Evolutionary conservation across 35 echinoderm and acorn worm genomes (phyloP).

Genomic region (Lytechinus variegatus): DNA sequence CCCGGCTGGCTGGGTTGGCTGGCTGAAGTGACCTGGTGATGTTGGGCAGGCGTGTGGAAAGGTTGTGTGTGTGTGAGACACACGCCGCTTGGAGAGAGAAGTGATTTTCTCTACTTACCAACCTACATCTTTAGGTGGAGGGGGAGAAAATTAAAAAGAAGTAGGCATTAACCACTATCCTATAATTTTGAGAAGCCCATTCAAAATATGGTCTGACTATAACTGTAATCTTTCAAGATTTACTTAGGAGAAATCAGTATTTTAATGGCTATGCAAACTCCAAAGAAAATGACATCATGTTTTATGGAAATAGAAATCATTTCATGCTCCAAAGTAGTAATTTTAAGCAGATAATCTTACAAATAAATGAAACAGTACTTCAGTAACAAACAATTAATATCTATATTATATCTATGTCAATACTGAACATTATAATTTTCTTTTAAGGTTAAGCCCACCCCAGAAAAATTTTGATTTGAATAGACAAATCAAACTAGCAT

Average conservation of each 20-base stretch:
- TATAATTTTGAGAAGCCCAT: not conserved
- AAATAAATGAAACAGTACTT: no score
- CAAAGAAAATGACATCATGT: not conserved
- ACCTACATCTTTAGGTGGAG: conserved; percentile 52
- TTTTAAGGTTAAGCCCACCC: no score
- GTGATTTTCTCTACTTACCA: conserved; percentile 48
- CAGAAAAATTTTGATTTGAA: no score
- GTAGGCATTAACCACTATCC: not conserved
- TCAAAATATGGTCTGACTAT: not conserved
- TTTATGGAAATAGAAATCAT: not conserved
- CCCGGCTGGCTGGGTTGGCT: conserved; percentile 1
- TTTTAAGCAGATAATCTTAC: no score
- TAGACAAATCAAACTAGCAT: no score
- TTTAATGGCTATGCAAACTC: conserved; percentile 32
- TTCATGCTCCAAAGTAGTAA: not conserved
- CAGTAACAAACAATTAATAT: no score
- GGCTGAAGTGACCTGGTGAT: not conserved
- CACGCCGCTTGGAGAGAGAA: conserved; percentile 54
- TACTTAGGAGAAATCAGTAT: not conserved
- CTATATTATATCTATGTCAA: no score
- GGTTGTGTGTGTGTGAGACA: conserved; percentile 1
- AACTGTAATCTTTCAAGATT: not conserved
- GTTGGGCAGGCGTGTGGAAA: conserved; percentile 6
- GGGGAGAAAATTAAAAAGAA: conserved; percentile 47
- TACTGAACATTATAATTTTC: no score